phyloP scores from a whole-genome alignment of 2,797 vertebrate genomes.

The Spinus olivaceus region DNA sequence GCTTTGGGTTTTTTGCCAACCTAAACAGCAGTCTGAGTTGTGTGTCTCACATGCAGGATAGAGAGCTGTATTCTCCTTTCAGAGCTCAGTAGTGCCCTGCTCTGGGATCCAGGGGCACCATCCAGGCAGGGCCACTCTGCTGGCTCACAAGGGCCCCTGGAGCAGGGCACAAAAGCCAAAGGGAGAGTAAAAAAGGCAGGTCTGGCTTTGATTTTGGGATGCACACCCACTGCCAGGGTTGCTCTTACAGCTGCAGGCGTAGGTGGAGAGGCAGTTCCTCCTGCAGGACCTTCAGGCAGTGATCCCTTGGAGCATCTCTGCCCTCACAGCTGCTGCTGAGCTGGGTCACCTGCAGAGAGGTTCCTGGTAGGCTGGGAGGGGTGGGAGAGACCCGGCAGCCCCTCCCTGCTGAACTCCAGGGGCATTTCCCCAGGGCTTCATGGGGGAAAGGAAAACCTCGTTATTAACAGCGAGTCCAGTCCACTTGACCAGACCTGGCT shows the following conservation, averaged over 20 bases:
- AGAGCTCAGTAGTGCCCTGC: neutral
- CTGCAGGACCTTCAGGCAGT: neutral
- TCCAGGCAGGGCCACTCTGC: neutral
- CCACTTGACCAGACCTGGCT: neutral
- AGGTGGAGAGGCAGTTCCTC: accelerated
- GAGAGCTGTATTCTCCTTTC: conserved; percentile 8
- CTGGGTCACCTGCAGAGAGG: neutral
- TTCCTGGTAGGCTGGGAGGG: neutral
- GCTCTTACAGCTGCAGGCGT: neutral
- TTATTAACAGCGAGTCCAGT: accelerated
- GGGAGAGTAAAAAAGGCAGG: neutral
- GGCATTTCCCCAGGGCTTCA: neutral
- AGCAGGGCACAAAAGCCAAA: neutral
- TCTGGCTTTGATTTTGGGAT: neutral
- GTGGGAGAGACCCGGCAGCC: neutral
- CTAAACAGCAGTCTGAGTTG: conserved; percentile 39
- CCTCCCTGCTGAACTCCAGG: neutral
- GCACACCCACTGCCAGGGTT: neutral
- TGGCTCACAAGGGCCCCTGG: neutral
- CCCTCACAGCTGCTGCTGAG: neutral
- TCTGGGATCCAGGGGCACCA: neutral
- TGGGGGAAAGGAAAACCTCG: neutral
- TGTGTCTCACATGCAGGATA: conserved; percentile 21
- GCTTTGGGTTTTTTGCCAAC: neutral
- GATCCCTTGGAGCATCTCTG: neutral